A percentile compares a stretch with the other conserved stretches of the same genome.
These are phyloP conservation scores for Actenoides lindsayi DNA, from an alignment of 2,113 vertebrate species.

Conservation along the genomic window DNA sequence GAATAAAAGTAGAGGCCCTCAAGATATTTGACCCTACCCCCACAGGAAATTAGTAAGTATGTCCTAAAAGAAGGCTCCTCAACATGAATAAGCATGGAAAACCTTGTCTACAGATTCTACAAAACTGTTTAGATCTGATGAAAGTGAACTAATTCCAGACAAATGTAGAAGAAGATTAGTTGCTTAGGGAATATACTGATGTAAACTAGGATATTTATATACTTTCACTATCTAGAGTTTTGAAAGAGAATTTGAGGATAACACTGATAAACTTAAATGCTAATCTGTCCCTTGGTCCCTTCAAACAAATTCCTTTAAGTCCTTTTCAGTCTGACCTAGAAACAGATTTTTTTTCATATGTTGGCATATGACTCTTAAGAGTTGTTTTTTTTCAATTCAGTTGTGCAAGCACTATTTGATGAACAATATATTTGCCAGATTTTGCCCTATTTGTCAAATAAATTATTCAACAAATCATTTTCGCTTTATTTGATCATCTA, in stretches of 20 bases:
- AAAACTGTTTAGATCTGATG: background rate
- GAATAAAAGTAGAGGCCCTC: background rate
- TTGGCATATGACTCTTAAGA: background rate
- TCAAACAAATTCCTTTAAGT: background rate
- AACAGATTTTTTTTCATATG: background rate
- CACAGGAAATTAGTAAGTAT: background rate
- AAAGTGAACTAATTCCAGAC: background rate
- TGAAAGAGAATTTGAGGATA: conserved; percentile 9
- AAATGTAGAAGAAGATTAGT: background rate
- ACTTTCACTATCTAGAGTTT: background rate
- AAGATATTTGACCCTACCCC: background rate
- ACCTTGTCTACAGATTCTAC: background rate
- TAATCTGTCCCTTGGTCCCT: background rate
- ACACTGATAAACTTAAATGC: background rate
- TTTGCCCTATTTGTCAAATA: conserved; percentile 62
- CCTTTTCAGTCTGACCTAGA: background rate
- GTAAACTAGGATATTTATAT: background rate
- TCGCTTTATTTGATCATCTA: conserved; percentile 22
- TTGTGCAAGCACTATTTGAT: conserved; percentile 29
- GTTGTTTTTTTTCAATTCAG: background rate
- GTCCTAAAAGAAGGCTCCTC: background rate
- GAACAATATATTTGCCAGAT: conserved; percentile 35
- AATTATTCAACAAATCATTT: conserved; percentile 69
- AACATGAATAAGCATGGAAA: background rate
- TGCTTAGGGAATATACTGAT: background rate